A percentile compares a stretch with the other conserved stretches of the same genome.
Conservation (phyloP, 2,888 invertebrate genomes). For the Mayetiola destructor region DNA sequence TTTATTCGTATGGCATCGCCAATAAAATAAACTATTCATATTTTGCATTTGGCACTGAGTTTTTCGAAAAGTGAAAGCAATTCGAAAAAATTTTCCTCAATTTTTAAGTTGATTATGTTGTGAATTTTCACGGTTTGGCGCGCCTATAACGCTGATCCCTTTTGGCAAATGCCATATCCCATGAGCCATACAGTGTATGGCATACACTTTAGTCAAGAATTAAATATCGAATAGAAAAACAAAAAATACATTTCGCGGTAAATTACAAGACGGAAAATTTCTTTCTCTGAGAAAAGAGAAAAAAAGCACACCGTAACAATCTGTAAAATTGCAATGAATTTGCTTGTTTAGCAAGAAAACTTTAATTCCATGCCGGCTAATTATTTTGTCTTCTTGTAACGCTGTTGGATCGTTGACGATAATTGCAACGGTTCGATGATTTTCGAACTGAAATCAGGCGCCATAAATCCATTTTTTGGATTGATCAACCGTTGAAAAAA, state of each 20-base stretch:
- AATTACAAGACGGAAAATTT: neutral
- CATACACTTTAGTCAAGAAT: neutral
- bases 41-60: neutral
- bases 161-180: no score
- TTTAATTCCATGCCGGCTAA: no score
- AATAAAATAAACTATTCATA: neutral
- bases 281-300: neutral
- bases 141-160: no score
- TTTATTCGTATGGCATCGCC: neutral
- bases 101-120: neutral
- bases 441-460: neutral
- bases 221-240: neutral
- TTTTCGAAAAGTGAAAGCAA: constrained; percentile 6
- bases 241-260: neutral
- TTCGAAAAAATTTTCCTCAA: neutral
- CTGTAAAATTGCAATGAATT: no score
- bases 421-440: neutral
- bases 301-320: no score
- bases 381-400: no score
- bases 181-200: neutral
- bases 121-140: constrained; percentile 6
- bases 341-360: no score
- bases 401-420: no score
- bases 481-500: neutral
- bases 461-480: neutral